These are phyloP conservation scores for Hestina assimilis DNA, from an alignment of 1,140 invertebrate genomes.

Conservation along the genomic window DNA sequence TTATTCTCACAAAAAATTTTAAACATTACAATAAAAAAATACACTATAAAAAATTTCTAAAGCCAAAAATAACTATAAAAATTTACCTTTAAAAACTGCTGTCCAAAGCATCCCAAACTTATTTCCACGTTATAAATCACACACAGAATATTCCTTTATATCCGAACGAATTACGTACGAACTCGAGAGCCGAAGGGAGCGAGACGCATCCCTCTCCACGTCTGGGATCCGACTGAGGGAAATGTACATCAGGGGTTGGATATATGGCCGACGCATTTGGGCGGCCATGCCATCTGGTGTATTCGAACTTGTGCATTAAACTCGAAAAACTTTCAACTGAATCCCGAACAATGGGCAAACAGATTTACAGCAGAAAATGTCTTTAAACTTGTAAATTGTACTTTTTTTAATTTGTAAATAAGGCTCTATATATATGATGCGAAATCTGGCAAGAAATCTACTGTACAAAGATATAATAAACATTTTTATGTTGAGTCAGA, in stretches of 20 bases:
- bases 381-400: slow-evolving; percentile 12
- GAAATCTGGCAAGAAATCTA: slow-evolving; percentile 6
- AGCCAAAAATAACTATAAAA: background rate
- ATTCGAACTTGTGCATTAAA: slow-evolving; percentile 36
- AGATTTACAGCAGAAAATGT: slow-evolving; percentile 19
- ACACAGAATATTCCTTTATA: slow-evolving; percentile 18
- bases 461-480: slow-evolving; percentile 9
- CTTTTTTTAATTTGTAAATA: too few species aligned
- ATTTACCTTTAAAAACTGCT: slow-evolving; percentile 15
- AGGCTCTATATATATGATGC: too few species aligned
- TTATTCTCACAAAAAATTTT: background rate
- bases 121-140: slow-evolving; percentile 10
- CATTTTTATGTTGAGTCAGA: slow-evolving; percentile 15
- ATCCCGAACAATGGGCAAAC: slow-evolving; percentile 31
- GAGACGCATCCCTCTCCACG: slow-evolving; percentile 12
- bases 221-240: slow-evolving; percentile 10
- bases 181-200: slow-evolving; percentile 4
- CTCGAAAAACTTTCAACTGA: slow-evolving; percentile 30
- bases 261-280: slow-evolving; percentile 3
- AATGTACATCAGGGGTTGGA: slow-evolving; percentile 5
- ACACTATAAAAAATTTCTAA: background rate
- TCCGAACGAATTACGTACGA: slow-evolving; percentile 7
- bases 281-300: slow-evolving; percentile 27
- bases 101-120: slow-evolving; percentile 16
- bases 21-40: background rate